A percentile compares a stretch with the other conserved stretches of the same genome.
Evolutionary conservation across 2,113 vertebrate genomes (phyloP).

Genomic region (Muscicapa adusta): DNA sequence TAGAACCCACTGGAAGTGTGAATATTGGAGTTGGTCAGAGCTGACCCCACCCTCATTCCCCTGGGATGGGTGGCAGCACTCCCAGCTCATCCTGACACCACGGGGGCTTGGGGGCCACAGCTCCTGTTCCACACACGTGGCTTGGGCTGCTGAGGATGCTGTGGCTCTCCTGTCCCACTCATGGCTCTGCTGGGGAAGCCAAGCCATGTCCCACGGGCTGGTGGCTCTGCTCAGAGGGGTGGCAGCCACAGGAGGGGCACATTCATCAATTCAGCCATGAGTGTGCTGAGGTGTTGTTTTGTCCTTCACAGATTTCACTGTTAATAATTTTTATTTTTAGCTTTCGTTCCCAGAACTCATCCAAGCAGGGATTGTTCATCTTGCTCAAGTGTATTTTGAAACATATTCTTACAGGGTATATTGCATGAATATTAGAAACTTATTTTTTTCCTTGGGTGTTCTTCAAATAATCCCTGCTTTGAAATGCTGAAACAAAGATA

Average conservation of each 20-base stretch:
- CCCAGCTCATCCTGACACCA: not conserved
- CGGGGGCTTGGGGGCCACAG: not conserved
- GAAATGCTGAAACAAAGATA: not conserved
- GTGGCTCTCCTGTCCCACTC: not conserved
- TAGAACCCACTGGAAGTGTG: not conserved
- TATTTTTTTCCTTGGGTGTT: not conserved
- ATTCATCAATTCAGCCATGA: not conserved
- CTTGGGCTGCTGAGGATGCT: not conserved
- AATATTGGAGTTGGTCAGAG: not conserved
- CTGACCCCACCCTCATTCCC: not conserved
- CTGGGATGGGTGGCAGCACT: not conserved
- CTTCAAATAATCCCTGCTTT: not conserved
- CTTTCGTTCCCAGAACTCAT: not conserved
- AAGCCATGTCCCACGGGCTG: fast-evolving
- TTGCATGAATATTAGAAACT: not conserved
- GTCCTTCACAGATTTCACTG: not conserved
- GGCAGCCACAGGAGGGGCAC: fast-evolving
- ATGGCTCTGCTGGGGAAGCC: not conserved
- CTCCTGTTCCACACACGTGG: fast-evolving
- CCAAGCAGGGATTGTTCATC: not conserved
- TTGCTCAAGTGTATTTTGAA: not conserved
- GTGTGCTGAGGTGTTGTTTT: not conserved
- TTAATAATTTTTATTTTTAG: not conserved
- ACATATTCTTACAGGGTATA: not conserved
- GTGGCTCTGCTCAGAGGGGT: not conserved